These are phyloP conservation scores for Entomobrya multifasciata DNA, from an alignment of 2,888 invertebrate genomes.

Conservation along the genomic window DNA sequence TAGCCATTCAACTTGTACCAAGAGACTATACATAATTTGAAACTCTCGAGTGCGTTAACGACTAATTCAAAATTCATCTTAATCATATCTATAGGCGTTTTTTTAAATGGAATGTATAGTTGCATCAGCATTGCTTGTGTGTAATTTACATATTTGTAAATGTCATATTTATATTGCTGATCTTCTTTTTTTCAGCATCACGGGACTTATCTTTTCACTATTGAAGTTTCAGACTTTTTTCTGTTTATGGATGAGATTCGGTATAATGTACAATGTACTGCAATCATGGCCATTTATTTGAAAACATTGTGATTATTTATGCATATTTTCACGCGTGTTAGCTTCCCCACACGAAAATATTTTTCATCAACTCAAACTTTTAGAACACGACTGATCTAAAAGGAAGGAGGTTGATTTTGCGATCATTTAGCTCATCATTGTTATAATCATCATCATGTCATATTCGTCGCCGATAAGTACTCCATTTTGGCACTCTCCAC, in stretches of 20 bases:
- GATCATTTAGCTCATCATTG: neutral
- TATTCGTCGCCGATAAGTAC: conserved; percentile 2
- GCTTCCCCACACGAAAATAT: neutral
- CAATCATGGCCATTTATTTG: no score
- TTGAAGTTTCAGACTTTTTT: neutral
- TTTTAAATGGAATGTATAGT: conserved; percentile 54
- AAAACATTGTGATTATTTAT: conserved; percentile 14
- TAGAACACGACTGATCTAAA: no score
- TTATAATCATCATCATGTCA: conserved; percentile 6
- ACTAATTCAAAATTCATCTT: no score
- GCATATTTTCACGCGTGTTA: conserved; percentile 35
- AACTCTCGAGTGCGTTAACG: conserved; percentile 19
- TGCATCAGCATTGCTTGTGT: no score
- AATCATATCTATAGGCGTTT: conserved; percentile 63
- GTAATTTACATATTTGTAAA: no score
- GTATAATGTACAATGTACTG: neutral
- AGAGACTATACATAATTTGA: neutral
- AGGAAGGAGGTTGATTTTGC: no score
- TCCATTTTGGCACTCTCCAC: conserved; percentile 34
- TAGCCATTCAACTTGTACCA: neutral
- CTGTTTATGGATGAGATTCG: neutral
- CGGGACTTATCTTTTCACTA: conserved; percentile 50
- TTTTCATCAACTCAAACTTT: no score
- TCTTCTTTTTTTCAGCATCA: conserved; percentile 26
- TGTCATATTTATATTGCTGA: no score